Base-by-base conservation (phyloP, 2,888 invertebrate species). In the Drosophila demipolita region DNA sequence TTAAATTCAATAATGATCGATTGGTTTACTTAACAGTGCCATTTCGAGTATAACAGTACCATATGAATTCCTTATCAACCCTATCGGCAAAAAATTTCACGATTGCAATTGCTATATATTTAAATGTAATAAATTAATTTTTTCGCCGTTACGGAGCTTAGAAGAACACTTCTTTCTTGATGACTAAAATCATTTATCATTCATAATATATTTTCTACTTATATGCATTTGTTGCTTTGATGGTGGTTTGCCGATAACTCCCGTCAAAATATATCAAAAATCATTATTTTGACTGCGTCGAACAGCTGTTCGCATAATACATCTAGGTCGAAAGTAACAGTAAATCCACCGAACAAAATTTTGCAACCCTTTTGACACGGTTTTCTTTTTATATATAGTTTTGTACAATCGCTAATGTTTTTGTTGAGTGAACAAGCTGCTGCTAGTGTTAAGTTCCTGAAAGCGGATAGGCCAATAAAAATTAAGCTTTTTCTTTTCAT, bases 21-120 rank as follows among this genome's bases (percentile, higher is more conserved):
- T 45, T 33, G 5, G 4, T 8, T 17, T 15, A 3, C 20, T 11
- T 59, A 59, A 72, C 75, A 77, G 75, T 52, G 42, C 32, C 58
- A 40, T 42, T n/a, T 49, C 35, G 72, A 77, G 74, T 62, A 60
- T 20, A 45, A 29, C 45, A 58, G 26, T 52, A 17, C 15, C 17
- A 33, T 36, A 38, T 38, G 17, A 26, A 50, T 62, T 26, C 63
- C 36, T 3, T 29, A 12, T 32, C 54, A 66, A 38, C 35, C 35
- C 32, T 15, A 52, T 23, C 20, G 15, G 3, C 7, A 12, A 20
- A 12, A 20, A 17, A 17, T 17, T 38, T 38, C 9, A 9, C 40
- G 17, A n/a, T 9, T 9, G n/a, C 9, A n/a, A 40, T n/a, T 40
- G 9, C 9, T n/a, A 4, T 9, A 38, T 38, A 38, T 17, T 17